phyloP scores from a whole-genome alignment of 2,888 invertebrate genomes.

The Willowsia nigromaculata region DNA sequence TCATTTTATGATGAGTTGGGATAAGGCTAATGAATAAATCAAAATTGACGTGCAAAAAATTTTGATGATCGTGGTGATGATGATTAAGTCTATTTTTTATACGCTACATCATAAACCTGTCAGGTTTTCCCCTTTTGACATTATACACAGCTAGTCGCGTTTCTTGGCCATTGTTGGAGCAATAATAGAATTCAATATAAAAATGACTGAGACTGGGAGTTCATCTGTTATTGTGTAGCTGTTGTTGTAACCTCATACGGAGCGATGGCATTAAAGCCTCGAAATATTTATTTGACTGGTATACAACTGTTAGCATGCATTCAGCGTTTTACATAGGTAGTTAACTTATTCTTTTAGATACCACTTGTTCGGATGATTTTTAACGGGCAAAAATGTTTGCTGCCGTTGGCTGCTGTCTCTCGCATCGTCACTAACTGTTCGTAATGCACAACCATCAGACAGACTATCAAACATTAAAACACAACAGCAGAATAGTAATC shows the following conservation, averaged over 20 bases:
- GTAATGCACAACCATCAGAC: not conserved
- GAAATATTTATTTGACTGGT: slow-evolving; percentile 56
- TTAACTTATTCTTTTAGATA: not conserved
- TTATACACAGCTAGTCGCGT: slow-evolving; percentile 14
- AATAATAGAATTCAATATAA: slow-evolving; percentile 14
- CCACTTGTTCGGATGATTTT: not conserved
- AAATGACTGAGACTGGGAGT: slow-evolving; percentile 5
- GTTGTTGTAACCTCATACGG: slow-evolving; percentile 45
- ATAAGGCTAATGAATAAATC: slow-evolving; percentile 64
- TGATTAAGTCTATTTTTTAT: slow-evolving; percentile 31
- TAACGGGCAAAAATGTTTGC: not conserved
- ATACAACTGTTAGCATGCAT: no score
- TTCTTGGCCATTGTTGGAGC: not conserved
- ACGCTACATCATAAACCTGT: slow-evolving; percentile 59
- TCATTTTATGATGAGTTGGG: not conserved
- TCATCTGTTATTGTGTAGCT: not conserved
- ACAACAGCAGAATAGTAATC: slow-evolving; percentile 49
- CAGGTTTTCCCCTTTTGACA: slow-evolving; percentile 68
- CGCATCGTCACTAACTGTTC: not conserved
- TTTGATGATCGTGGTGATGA: slow-evolving; percentile 42
- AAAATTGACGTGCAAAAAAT: slow-evolving; percentile 68
- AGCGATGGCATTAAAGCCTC: not conserved
- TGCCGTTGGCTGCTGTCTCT: not conserved
- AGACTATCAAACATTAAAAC: slow-evolving; percentile 29
- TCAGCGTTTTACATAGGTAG: no score